A percentile compares a stretch with the other conserved stretches of the same genome.
Evolutionary conservation across 2,888 invertebrate species (phyloP).

Genomic region (Gisinianus flammeolus): DNA sequence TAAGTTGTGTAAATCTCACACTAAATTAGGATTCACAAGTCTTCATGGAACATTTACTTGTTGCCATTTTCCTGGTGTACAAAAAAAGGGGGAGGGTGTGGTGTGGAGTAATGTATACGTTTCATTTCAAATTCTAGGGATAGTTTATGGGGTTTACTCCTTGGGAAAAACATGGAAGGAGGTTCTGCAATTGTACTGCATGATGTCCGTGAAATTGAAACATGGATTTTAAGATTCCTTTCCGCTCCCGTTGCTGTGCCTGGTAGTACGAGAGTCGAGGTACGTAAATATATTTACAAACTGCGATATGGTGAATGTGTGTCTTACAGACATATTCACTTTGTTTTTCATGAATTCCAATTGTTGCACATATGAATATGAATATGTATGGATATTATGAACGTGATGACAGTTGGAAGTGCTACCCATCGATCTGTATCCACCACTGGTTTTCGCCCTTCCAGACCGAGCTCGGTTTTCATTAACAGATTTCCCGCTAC

Average conservation of each 20-base stretch:
- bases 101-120: no score
- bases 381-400: no score
- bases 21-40: no score
- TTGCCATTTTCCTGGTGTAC: no score
- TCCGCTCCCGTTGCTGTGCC: constrained; percentile 99
- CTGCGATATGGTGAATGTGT: no score
- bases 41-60: no score
- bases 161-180: constrained; percentile 79
- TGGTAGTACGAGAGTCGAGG: constrained; percentile 84
- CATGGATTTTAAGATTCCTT: constrained; percentile 94
- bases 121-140: constrained; percentile 69
- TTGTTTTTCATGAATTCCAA: no score
- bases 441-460: constrained; percentile 85
- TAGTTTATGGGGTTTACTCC: constrained; percentile 94
- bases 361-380: no score
- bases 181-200: constrained; percentile 85
- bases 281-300: no score
- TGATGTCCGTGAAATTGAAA: constrained; percentile 97
- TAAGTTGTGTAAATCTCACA: no score
- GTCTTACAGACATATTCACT: no score
- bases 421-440: constrained; percentile 81
- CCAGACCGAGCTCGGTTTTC: constrained; percentile 98
- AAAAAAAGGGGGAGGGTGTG: no score
- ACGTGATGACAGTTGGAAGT: constrained; percentile 78
- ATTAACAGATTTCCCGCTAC: constrained; percentile 96